These are phyloP conservation scores for Lemur catta DNA, from an alignment of 2,797 vertebrate species.

Conservation along the genomic window DNA sequence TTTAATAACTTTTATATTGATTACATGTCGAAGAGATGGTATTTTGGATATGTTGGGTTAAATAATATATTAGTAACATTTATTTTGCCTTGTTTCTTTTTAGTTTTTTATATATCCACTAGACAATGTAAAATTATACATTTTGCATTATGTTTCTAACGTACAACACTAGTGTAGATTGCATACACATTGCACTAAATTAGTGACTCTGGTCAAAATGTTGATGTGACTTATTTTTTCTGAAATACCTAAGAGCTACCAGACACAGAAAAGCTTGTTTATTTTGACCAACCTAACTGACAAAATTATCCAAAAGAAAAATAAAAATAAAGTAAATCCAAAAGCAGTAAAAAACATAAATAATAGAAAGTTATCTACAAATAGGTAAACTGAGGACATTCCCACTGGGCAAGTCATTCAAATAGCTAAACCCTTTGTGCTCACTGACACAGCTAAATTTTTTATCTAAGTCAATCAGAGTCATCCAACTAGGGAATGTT, in stretches of 20 bases:
- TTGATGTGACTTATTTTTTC: neutral
- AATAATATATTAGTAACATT: neutral
- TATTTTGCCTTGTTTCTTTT: neutral
- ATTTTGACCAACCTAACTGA: neutral
- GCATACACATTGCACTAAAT: neutral
- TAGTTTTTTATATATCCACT: neutral
- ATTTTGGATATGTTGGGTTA: neutral
- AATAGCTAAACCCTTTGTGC: neutral
- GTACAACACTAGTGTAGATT: neutral
- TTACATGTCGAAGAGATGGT: neutral
- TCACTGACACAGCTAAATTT: neutral
- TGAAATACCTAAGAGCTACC: neutral
- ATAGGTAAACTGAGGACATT: neutral
- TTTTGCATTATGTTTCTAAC: neutral
- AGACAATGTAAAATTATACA: neutral
- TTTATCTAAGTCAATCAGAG: neutral
- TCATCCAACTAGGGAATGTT: neutral
- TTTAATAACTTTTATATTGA: neutral
- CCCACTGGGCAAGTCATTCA: neutral
- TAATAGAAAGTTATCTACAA: neutral
- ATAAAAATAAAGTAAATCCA: neutral
- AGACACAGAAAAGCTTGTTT: neutral
- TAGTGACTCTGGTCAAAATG: neutral
- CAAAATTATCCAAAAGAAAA: conserved; percentile 37
- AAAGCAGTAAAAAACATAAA: neutral